Evolutionary conservation across 2,888 invertebrate genomes (phyloP), one percentile per base, ranked within the genome.

Genomic region (Trachelus stipa): DNA sequence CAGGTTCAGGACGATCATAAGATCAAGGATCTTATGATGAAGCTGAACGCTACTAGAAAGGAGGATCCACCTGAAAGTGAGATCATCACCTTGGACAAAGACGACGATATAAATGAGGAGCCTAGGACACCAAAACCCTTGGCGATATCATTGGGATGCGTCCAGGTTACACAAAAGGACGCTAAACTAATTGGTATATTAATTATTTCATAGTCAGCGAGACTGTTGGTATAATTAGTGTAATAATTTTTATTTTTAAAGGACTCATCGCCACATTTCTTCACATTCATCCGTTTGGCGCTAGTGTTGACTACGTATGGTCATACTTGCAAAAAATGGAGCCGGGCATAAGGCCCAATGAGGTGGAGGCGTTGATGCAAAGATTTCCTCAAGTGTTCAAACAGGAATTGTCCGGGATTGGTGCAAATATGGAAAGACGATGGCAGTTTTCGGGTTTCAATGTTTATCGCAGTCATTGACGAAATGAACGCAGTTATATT

Each of bases 221-320:
- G 15, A 56, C 9, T 56, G 23, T 56, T 9, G 6, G 23, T 23
- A 56, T 56, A 56, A 56, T 23, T 56, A 56, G 2, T 56, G 23
- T 56, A 56, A 23, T 15, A 15, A 40, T 23, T 69, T 77, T 68
- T 31, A 80, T 82, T 33, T 78, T 83, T 86, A n/a, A 79, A 93
- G 94, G 94, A 87, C 93, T 98, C 79, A 95, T 97, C 87, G 96
- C 98, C 6, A 96, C 97, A 11, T 98, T 98, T 92, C 93, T 98
- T 76, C 95, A 97, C 92, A 96, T 98, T 69, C 98, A 98, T 92
- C 98, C 98, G 0, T 96, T 96, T 88, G 98, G 98, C 74, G 98
- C 98, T 1, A 96, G 96, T 79, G 93, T 97, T 3, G 97, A 97
- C 90, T 97, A 97, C 91, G 95, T 98, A 82, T 97, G 97, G 93